These are phyloP conservation scores for Poeciliopsis turneri DNA, from an alignment of 2,797 vertebrate genomes.

Conservation along the genomic window DNA sequence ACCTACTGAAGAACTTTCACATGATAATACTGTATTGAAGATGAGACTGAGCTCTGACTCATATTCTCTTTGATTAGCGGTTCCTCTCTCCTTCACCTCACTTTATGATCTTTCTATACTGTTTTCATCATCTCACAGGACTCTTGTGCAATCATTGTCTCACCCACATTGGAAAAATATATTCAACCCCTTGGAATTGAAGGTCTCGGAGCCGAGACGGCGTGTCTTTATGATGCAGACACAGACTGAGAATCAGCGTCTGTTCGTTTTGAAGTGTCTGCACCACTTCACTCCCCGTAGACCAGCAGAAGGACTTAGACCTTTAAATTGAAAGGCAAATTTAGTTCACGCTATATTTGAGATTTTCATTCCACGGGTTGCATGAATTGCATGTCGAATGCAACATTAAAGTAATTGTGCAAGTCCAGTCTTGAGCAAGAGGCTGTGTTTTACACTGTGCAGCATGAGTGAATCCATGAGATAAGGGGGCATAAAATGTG, in stretches of 20 bases:
- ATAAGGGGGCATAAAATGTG: conserved; percentile 35
- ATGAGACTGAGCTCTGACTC: conserved; percentile 7
- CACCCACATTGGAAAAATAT: conserved; percentile 18
- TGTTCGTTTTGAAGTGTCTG: conserved; percentile 21
- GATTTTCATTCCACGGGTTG: conserved; percentile 60
- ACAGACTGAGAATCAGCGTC: conserved; percentile 26
- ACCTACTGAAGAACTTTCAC: conserved; percentile 19
- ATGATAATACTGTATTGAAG: conserved; percentile 27
- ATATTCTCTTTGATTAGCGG: conserved; percentile 38
- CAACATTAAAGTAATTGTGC: conserved; percentile 20
- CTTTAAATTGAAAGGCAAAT: conserved; percentile 53
- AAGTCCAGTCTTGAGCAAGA: conserved; percentile 41
- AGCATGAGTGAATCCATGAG: conserved; percentile 21
- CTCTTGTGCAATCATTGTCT: conserved; percentile 24
- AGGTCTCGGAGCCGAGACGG: conserved; percentile 1
- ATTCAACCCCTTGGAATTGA: conserved; percentile 14
- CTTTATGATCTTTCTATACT: conserved; percentile 18
- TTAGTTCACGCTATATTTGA: conserved; percentile 55
- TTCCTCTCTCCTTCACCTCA: conserved; percentile 1
- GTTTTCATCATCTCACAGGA: conserved; percentile 22
- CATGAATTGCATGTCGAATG: conserved; percentile 43
- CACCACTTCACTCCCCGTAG: conserved; percentile 25
- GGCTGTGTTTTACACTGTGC: conserved; percentile 12
- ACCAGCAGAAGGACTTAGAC: conserved; percentile 24
- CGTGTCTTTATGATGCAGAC: conserved; percentile 22